Conservation (phyloP, 2,888 invertebrate species). For the Leucozona laternaria region DNA sequence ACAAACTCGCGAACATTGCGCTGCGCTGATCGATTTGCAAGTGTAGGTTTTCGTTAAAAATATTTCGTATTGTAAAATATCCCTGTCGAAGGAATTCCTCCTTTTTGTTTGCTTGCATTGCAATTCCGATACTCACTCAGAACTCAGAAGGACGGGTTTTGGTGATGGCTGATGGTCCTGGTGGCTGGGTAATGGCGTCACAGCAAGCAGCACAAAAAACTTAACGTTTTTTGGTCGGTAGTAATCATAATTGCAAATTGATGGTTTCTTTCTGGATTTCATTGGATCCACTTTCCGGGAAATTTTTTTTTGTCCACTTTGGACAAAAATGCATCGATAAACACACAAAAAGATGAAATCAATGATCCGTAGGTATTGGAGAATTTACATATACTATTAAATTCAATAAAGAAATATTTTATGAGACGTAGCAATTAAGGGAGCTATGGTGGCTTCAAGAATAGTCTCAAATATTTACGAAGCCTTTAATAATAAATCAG, state of each 20-base stretch:
- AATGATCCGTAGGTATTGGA: conserved; percentile 49
- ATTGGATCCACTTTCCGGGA: conserved; percentile 43
- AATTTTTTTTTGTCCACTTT: neutral
- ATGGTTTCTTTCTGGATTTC: conserved; percentile 71
- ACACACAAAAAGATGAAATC: neutral
- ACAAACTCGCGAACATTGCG: conserved; percentile 33
- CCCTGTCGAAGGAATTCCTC: conserved; percentile 17
- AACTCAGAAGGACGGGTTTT: too few species aligned
- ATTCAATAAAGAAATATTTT: conserved; percentile 63
- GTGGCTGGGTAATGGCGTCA: neutral
- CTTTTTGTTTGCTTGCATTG: conserved; percentile 8
- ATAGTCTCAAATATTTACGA: conserved; percentile 43
- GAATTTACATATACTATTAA: conserved; percentile 73
- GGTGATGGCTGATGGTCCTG: neutral
- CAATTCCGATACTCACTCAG: neutral
- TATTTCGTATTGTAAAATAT: conserved; percentile 32
- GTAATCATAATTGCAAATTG: conserved; percentile 74
- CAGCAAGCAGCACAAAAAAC: neutral
- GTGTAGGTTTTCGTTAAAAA: conserved; percentile 21
- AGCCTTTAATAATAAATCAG: conserved; percentile 49
- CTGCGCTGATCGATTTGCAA: conserved; percentile 51
- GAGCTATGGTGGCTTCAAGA: neutral
- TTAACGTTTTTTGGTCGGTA: conserved; percentile 20
- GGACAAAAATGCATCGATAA: neutral
- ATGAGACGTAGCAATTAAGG: neutral